Evolutionary conservation across 2,888 invertebrate species (phyloP).

Genomic region (Thalpophila matura): DNA sequence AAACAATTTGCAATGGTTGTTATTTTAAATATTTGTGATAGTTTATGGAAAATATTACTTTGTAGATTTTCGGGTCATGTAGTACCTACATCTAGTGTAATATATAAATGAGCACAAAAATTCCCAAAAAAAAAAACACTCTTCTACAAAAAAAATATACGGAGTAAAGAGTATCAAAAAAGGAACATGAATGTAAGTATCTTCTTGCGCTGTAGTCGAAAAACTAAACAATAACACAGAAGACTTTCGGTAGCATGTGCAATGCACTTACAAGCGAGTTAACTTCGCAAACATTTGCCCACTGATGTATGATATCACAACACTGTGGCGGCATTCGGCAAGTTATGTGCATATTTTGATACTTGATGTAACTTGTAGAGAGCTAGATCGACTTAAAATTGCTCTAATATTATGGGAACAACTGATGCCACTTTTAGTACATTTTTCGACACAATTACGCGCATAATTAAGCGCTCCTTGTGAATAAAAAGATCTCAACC

Average conservation of each 20-base stretch:
- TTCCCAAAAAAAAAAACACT: too few relatives aligned
- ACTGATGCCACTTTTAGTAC: too few relatives aligned
- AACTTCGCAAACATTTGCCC: conserved; percentile 25
- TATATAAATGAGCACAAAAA: too few relatives aligned
- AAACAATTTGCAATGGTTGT: too few relatives aligned
- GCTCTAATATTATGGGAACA: neutral
- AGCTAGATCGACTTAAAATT: conserved; percentile 16
- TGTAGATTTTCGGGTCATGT: too few relatives aligned
- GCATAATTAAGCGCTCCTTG: too few relatives aligned
- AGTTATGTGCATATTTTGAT: conserved; percentile 8
- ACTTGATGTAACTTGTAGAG: conserved; percentile 2
- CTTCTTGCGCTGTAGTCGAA: neutral
- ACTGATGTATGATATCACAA: conserved; percentile 6
- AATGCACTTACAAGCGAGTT: conserved; percentile 10
- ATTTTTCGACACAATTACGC: too few relatives aligned
- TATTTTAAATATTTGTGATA: too few relatives aligned
- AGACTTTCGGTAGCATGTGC: conserved; percentile 12
- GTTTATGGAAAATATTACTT: too few relatives aligned
- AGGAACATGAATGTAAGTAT: too few relatives aligned
- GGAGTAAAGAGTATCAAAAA: neutral
- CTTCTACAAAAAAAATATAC: neutral
- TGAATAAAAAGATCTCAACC: too few relatives aligned
- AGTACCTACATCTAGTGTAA: too few relatives aligned
- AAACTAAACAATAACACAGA: neutral
- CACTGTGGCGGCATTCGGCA: neutral